These are phyloP conservation scores for Glyptemys insculpta DNA, from an alignment of 2,797 vertebrate species.

Conservation along the genomic window DNA sequence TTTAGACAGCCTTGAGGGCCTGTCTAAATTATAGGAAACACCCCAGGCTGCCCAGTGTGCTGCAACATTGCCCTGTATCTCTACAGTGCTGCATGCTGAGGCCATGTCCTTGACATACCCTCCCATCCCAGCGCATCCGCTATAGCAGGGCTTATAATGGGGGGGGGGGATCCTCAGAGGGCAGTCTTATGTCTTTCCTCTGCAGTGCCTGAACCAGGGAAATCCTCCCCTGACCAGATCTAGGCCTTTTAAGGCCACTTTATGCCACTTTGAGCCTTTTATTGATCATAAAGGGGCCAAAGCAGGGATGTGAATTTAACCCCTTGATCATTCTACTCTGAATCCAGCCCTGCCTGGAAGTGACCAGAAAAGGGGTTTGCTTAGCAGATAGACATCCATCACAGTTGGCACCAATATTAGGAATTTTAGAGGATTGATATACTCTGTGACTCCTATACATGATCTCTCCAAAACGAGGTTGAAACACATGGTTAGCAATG, in stretches of 20 bases:
- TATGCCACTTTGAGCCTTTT: not conserved
- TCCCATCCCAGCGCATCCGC: not conserved
- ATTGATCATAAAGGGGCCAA: not conserved
- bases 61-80: not conserved
- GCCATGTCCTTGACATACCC: not conserved
- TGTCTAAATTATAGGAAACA: not conserved
- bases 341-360: not conserved
- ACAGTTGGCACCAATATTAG: not conserved
- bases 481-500: fast-evolving
- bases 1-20: not conserved
- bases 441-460: not conserved
- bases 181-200: not conserved
- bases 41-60: not conserved
- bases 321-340: fast-evolving
- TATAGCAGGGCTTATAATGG: not conserved
- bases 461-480: not conserved
- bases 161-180: fast-evolving
- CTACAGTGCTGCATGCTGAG: fast-evolving
- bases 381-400: not conserved
- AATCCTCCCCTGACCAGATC: not conserved
- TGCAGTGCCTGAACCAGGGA: not conserved
- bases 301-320: not conserved
- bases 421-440: not conserved
- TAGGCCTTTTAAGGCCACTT: not conserved
- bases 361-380: not conserved